A percentile compares a stretch with the other conserved stretches of the same genome.
phyloP scores from a whole-genome alignment of 2,797 vertebrate genomes.

The Falco novaeseelandiae region DNA sequence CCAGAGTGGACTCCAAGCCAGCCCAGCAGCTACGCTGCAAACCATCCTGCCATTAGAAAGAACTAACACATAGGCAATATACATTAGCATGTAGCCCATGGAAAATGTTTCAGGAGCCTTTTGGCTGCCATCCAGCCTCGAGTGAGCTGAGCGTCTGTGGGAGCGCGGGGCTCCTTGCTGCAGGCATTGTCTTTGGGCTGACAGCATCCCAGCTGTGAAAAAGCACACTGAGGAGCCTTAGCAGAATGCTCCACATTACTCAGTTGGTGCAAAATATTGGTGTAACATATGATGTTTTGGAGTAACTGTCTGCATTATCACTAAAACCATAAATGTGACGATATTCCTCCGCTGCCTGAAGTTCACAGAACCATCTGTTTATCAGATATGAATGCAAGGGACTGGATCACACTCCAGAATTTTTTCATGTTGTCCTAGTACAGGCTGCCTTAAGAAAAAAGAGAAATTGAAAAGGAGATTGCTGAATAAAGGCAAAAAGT shows the following conservation, averaged over 20 bases:
- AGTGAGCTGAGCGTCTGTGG: slow-evolving; percentile 8
- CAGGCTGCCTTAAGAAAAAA: background rate
- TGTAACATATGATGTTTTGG: background rate
- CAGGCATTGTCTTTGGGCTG: background rate
- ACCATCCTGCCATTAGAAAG: background rate
- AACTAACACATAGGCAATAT: background rate
- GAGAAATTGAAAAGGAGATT: slow-evolving; percentile 30
- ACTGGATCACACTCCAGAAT: background rate
- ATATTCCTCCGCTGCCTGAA: background rate
- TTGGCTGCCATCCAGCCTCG: background rate
- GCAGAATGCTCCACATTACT: background rate
- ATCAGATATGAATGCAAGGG: background rate
- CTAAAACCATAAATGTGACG: background rate
- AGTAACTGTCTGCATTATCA: background rate
- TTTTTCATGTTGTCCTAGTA: background rate
- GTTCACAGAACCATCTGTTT: slow-evolving; percentile 6
- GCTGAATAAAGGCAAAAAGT: slow-evolving; percentile 30
- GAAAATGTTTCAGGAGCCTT: slow-evolving; percentile 1
- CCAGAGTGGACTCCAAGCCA: background rate
- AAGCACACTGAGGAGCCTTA: background rate
- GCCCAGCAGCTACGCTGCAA: background rate
- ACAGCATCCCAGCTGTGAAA: slow-evolving; percentile 35
- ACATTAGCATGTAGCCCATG: background rate
- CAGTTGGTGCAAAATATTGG: slow-evolving; percentile 1
- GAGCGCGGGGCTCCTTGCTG: slow-evolving; percentile 1